Evolutionary conservation across 2,888 invertebrate genomes (phyloP).

Genomic region (Altica lythri): DNA sequence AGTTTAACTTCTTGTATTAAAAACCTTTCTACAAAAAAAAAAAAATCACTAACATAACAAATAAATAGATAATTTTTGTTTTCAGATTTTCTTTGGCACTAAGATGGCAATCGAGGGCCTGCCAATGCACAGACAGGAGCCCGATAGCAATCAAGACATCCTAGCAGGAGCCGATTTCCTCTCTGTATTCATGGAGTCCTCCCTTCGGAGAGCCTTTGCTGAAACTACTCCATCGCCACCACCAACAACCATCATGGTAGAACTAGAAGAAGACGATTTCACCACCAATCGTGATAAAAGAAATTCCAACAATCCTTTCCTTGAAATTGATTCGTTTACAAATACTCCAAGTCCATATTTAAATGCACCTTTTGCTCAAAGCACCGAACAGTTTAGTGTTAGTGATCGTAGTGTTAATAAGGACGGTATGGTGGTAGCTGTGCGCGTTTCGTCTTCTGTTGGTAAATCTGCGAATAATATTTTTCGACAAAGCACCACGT

Average conservation of each 20-base stretch:
- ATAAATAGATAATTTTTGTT: slow-evolving; percentile 25
- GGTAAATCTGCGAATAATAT: slow-evolving; percentile 46
- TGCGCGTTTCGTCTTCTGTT: slow-evolving; percentile 61
- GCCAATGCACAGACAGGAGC: slow-evolving; percentile 52
- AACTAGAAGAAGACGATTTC: slow-evolving; percentile 23
- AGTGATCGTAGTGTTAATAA: slow-evolving; percentile 33
- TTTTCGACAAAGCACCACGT: neutral
- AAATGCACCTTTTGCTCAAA: slow-evolving; percentile 35
- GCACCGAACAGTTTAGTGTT: slow-evolving; percentile 28
- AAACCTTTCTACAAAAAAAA: too few species aligned
- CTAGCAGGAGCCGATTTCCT: slow-evolving; percentile 58
- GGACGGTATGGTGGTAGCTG: slow-evolving; percentile 58
- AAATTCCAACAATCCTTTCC: slow-evolving; percentile 33
- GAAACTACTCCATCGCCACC: slow-evolving; percentile 32
- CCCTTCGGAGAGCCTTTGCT: slow-evolving; percentile 39
- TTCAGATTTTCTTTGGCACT: slow-evolving; percentile 51
- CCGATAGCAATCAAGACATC: slow-evolving; percentile 54
- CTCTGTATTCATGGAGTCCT: slow-evolving; percentile 55
- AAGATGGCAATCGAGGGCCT: slow-evolving; percentile 53
- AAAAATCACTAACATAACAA: neutral
- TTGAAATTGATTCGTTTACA: too few species aligned
- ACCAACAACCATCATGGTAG: slow-evolving; percentile 27
- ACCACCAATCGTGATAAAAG: slow-evolving; percentile 22
- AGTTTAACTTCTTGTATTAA: too few species aligned
- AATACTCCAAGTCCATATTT: too few species aligned